These are phyloP conservation scores for Pseudochaenichthys georgianus DNA, from an alignment of 2,797 vertebrate species.

Conservation along the genomic window DNA sequence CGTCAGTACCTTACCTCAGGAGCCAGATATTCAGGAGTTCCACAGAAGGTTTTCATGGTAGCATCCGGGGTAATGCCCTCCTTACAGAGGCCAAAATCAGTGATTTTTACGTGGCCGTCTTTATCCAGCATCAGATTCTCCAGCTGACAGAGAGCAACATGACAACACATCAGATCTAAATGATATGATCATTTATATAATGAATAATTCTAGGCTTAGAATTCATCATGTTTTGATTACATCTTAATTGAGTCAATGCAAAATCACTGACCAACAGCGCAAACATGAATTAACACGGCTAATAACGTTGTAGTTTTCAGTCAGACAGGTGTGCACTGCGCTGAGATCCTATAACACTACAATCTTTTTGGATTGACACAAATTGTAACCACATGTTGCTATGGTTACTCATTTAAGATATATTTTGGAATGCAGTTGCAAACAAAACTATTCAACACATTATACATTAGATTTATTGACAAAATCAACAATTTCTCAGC, in stretches of 20 bases:
- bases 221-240: neutral
- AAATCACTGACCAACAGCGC: neutral
- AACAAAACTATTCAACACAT: too few relatives aligned
- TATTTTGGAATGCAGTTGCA: too few relatives aligned
- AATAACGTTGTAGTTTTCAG: too few relatives aligned
- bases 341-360: too few relatives aligned
- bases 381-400: too few relatives aligned
- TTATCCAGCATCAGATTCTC: conserved; percentile 96
- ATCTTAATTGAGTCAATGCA: neutral
- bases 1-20: conserved; percentile 84
- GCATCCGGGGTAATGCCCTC: conserved; percentile 91
- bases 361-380: too few relatives aligned
- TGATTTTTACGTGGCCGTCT: conserved; percentile 93
- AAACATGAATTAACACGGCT: too few relatives aligned
- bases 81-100: conserved; percentile 93
- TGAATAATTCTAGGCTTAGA: neutral
- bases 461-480: too few relatives aligned
- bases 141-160: conserved; percentile 77
- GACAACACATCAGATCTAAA: conserved; percentile 1
- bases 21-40: conserved; percentile 92
- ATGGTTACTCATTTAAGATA: too few relatives aligned
- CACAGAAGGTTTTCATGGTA: conserved; percentile 94
- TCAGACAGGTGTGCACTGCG: neutral
- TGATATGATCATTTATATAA: neutral
- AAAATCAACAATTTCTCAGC: too few relatives aligned